Evolutionary conservation across 2,888 invertebrate genomes (phyloP).

Genomic region (Cataglyphis albicans): DNA sequence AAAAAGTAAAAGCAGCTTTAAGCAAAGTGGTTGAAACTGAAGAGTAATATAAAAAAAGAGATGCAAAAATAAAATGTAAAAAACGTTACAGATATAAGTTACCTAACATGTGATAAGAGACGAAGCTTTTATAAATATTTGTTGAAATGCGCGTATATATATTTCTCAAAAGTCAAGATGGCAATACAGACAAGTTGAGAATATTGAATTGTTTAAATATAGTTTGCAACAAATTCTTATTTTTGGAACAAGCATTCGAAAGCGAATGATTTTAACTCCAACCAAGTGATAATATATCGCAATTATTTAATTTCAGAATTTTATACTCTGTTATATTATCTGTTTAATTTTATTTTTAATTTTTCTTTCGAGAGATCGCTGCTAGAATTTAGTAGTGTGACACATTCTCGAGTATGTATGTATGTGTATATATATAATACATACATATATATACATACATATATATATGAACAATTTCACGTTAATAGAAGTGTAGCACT

Average conservation of each 20-base stretch:
- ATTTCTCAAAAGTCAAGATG: constrained; percentile 48
- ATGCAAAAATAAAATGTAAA: constrained; percentile 7
- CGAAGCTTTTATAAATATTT: constrained; percentile 52
- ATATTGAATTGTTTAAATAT: constrained; percentile 32
- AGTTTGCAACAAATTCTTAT: constrained; percentile 35
- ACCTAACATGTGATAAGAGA: constrained; percentile 37
- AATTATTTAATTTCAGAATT: constrained; percentile 51
- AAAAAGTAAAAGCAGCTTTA: constrained; percentile 14
- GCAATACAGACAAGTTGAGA: constrained; percentile 38
- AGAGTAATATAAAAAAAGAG: constrained; percentile 20
- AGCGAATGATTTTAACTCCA: neutral
- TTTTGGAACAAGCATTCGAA: constrained; percentile 31
- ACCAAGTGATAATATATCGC: constrained; percentile 8
- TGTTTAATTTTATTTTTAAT: constrained; percentile 50
- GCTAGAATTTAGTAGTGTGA: constrained; percentile 50
- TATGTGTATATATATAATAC: neutral
- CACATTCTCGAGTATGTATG: neutral
- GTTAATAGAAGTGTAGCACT: constrained; percentile 53
- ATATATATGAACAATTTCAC: neutral
- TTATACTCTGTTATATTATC: constrained; percentile 45
- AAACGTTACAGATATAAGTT: constrained; percentile 50
- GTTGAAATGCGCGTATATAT: constrained; percentile 45
- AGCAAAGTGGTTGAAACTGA: constrained; percentile 23
- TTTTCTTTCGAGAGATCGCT: constrained; percentile 14
- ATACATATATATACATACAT: neutral